These are phyloP conservation scores for Trachemys scripta DNA, from an alignment of 2,113 vertebrate species.

Conservation along the genomic window DNA sequence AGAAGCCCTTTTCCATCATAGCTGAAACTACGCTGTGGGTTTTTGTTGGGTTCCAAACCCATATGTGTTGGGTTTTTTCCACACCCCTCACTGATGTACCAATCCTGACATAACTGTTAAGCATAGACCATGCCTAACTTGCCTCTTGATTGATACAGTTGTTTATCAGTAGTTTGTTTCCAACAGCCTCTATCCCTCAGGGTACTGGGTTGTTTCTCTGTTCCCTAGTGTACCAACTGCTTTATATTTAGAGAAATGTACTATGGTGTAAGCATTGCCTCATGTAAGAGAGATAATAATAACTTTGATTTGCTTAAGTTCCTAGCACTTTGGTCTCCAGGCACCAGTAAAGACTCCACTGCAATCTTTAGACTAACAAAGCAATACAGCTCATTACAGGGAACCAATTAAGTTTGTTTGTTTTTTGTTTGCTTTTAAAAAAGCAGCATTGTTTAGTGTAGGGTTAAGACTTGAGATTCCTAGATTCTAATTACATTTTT, in stretches of 20 bases:
- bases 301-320: neutral
- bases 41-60: neutral
- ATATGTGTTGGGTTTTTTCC: neutral
- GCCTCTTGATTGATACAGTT: neutral
- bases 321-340: neutral
- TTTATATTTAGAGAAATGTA: conserved; percentile 5
- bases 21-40: neutral
- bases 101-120: neutral
- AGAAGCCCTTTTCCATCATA: neutral
- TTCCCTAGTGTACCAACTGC: neutral
- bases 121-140: neutral
- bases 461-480: neutral
- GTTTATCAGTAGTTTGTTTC: conserved; percentile 30
- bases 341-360: neutral
- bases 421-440: neutral
- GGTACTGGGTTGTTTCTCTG: conserved; percentile 36
- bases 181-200: conserved; percentile 28
- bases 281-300: conserved; percentile 8
- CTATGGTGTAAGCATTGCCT: conserved; percentile 32
- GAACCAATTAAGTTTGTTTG: neutral
- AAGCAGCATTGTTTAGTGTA: neutral
- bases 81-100: neutral
- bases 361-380: neutral
- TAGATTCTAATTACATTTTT: neutral
- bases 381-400: neutral